Conservation (phyloP, 1,140 invertebrate genomes). For the Goniozus legneri region DNA sequence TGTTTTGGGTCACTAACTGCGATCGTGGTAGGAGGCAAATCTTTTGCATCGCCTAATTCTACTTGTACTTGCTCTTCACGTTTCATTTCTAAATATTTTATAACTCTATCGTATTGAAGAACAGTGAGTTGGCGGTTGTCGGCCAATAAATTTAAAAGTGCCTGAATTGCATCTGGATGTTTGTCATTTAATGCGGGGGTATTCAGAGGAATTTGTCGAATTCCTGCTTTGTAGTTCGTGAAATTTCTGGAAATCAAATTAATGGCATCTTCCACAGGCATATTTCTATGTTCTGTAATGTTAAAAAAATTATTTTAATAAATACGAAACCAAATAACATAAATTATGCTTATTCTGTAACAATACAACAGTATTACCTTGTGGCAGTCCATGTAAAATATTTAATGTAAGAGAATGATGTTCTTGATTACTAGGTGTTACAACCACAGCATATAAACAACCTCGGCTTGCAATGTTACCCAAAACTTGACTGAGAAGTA, state of each 20-base stretch:
- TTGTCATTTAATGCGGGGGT: slow-evolving; percentile 46
- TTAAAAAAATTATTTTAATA: slow-evolving; percentile 8
- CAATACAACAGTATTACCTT: slow-evolving; percentile 61
- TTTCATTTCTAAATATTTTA: slow-evolving; percentile 75
- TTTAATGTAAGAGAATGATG: slow-evolving; percentile 85
- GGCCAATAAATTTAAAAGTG: slow-evolving; percentile 73
- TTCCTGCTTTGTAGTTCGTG: slow-evolving; percentile 69
- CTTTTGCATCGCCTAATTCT: slow-evolving; percentile 63
- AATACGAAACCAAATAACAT: background rate
- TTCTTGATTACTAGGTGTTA: slow-evolving; percentile 80
- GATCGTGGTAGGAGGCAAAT: slow-evolving; percentile 50
- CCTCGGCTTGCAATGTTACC: slow-evolving; percentile 82
- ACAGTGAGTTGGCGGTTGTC: slow-evolving; percentile 77
- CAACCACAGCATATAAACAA: slow-evolving; percentile 83
- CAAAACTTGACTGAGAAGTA: slow-evolving; percentile 77
- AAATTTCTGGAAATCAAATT: slow-evolving; percentile 76
- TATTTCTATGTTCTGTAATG: slow-evolving; percentile 82
- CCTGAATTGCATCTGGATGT: slow-evolving; percentile 71
- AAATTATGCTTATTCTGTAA: slow-evolving; percentile 5
- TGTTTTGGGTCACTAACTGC: slow-evolving; percentile 55
- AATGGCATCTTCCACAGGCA: slow-evolving; percentile 89
- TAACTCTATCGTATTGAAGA: slow-evolving; percentile 75
- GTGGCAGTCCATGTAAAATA: slow-evolving; percentile 84
- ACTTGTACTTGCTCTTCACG: slow-evolving; percentile 68
- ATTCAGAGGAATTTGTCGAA: slow-evolving; percentile 47